A percentile compares a stretch with the other conserved stretches of the same genome.
phyloP scores from a whole-genome alignment of 2,888 invertebrate genomes.

The Homarus gammarus region DNA sequence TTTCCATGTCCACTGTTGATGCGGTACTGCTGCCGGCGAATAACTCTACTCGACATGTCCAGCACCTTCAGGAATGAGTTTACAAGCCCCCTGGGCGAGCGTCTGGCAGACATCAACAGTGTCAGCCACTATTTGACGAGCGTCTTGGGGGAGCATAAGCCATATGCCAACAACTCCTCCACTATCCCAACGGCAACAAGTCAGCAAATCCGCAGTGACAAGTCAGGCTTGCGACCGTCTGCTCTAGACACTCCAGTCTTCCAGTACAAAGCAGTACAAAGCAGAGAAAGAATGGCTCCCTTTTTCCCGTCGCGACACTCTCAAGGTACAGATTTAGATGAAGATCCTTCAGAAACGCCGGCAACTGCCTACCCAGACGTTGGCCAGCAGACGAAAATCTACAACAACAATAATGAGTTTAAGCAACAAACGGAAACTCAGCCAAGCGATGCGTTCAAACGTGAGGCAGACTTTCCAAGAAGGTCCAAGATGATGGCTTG shows the following conservation, averaged over 20 bases:
- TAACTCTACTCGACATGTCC: not conserved
- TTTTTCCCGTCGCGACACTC: not conserved
- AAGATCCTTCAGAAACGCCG: not conserved
- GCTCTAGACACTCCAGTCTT: not conserved
- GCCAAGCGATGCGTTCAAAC: not conserved
- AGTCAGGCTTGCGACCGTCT: not conserved
- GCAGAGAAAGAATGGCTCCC: not conserved
- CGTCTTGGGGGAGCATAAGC: not conserved
- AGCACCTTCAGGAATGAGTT: not conserved
- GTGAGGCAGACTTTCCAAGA: not conserved
- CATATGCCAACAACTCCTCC: too few relatives aligned
- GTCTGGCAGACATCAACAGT: not conserved
- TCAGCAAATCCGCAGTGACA: not conserved
- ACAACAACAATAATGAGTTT: not conserved
- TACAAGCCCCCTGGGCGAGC: not conserved
- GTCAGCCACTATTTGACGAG: not conserved
- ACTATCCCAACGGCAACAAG: not conserved
- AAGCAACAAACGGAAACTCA: not conserved
- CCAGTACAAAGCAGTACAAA: not conserved
- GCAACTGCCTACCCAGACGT: not conserved
- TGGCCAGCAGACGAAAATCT: not conserved
- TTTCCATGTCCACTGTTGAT: conserved; percentile 18
- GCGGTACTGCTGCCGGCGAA: conserved; percentile 29
- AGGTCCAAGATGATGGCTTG: not conserved
- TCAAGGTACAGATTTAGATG: not conserved